A percentile compares a stretch with the other conserved stretches of the same genome.
Evolutionary conservation across 2,888 invertebrate species (phyloP).

Genomic region (Sabatieria punctata): DNA sequence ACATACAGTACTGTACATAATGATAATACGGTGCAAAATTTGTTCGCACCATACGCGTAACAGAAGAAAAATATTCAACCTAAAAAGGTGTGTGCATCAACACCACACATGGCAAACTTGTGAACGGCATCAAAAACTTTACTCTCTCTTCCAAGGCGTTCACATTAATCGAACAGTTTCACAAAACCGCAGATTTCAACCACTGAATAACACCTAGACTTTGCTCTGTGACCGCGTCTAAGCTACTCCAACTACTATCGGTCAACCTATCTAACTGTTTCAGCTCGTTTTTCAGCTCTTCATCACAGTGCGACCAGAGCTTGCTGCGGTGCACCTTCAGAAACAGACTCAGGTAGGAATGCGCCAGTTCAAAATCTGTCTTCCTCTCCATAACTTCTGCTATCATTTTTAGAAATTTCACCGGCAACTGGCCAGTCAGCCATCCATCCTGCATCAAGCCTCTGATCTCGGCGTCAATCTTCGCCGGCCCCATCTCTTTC

Average conservation of each 20-base stretch:
- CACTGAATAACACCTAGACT: slow-evolving; percentile 2
- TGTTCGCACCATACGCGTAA: too few relatives aligned
- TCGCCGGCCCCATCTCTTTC: slow-evolving; percentile 58
- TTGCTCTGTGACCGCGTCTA: neutral
- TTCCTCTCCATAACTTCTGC: slow-evolving; percentile 53
- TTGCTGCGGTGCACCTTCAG: slow-evolving; percentile 45
- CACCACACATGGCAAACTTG: too few relatives aligned
- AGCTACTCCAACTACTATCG: neutral
- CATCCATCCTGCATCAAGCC: slow-evolving; percentile 56
- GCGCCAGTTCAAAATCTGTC: slow-evolving; percentile 67
- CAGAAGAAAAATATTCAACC: too few relatives aligned
- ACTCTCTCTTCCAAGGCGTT: too few relatives aligned
- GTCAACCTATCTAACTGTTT: neutral
- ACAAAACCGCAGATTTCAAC: slow-evolving; percentile 5
- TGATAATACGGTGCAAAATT: too few relatives aligned
- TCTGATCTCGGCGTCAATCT: slow-evolving; percentile 69
- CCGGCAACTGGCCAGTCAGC: slow-evolving; percentile 50
- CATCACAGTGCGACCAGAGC: neutral
- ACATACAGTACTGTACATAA: too few relatives aligned
- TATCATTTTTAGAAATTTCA: slow-evolving; percentile 60
- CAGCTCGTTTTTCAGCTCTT: neutral
- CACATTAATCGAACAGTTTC: too few relatives aligned
- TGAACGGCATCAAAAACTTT: too few relatives aligned
- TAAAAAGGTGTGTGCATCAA: too few relatives aligned
- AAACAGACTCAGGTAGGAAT: slow-evolving; percentile 72